These are phyloP conservation scores for Xestoiulus laeticollis DNA, from an alignment of 2,888 invertebrate genomes.

Conservation along the genomic window DNA sequence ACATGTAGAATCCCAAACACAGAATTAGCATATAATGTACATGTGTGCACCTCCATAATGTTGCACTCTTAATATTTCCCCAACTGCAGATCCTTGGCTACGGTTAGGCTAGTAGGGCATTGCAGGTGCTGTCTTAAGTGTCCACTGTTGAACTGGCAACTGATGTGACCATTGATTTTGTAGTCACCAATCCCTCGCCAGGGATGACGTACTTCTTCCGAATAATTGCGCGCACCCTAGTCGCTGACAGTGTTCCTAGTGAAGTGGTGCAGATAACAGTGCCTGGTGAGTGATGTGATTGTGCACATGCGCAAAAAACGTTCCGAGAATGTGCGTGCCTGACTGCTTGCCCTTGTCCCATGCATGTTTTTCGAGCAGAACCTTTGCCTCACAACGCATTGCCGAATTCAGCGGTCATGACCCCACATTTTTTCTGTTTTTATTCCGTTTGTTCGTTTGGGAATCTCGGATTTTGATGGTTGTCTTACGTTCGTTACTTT, in stretches of 20 bases:
- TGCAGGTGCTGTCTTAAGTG: not conserved
- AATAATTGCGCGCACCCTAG: constrained; percentile 86
- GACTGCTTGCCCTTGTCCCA: not conserved
- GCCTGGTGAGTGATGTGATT: constrained; percentile 65
- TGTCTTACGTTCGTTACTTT: not conserved
- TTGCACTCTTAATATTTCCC: not conserved
- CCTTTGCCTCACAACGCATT: not conserved
- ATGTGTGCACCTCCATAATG: not conserved
- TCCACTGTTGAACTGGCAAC: constrained; percentile 28
- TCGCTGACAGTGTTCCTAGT: constrained; percentile 81
- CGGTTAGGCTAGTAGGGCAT: not conserved
- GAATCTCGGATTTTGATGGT: not conserved
- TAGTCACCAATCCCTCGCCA: constrained; percentile 90
- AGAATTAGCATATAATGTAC: too few relatives aligned
- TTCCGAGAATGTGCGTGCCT: not conserved
- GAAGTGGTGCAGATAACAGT: constrained; percentile 89
- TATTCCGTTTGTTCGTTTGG: not conserved
- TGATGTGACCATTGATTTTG: constrained; percentile 59
- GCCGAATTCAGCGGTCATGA: not conserved
- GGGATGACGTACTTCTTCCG: constrained; percentile 92
- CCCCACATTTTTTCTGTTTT: not conserved
- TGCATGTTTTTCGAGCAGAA: not conserved
- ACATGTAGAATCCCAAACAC: too few relatives aligned
- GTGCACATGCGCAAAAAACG: not conserved
- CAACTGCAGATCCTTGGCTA: not conserved